Conservation (phyloP, 2,888 invertebrate genomes). For the Microplitis manilae region DNA sequence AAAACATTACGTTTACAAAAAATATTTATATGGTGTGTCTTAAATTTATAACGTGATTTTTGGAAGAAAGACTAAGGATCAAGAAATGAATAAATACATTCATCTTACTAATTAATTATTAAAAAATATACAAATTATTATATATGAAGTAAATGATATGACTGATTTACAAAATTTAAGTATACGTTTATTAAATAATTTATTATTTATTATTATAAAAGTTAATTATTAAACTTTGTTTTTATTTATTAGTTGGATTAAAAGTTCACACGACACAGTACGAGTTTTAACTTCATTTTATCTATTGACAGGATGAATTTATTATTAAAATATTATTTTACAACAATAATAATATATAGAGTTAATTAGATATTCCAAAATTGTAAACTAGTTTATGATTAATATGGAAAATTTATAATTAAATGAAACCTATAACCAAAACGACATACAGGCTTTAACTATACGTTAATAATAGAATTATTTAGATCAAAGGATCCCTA, state of each 20-base stretch:
- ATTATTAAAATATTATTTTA: not conserved
- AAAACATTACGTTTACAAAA: not conserved
- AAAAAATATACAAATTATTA: constrained; percentile 8
- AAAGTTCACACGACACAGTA: not conserved
- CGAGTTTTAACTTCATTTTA: not conserved
- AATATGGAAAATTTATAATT: not conserved
- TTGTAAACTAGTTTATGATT: not conserved
- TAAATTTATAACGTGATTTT: not conserved
- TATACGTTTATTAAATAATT: constrained; percentile 16
- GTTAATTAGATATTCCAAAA: not conserved
- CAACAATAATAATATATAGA: not conserved
- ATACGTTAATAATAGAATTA: not conserved
- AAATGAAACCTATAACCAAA: not conserved
- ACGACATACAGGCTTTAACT: not conserved
- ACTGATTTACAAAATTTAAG: constrained; percentile 23
- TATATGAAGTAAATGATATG: constrained; percentile 18
- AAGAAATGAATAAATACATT: constrained; percentile 15
- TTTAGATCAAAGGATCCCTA: not conserved
- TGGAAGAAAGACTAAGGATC: constrained; percentile 2
- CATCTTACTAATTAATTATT: constrained; percentile 15
- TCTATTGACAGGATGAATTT: not conserved
- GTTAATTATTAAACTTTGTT: not conserved
- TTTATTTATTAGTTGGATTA: not conserved
- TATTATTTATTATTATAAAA: constrained; percentile 7
- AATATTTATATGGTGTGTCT: not conserved